Conservation (phyloP, 2,113 vertebrate species). For the Trichechus manatus region DNA sequence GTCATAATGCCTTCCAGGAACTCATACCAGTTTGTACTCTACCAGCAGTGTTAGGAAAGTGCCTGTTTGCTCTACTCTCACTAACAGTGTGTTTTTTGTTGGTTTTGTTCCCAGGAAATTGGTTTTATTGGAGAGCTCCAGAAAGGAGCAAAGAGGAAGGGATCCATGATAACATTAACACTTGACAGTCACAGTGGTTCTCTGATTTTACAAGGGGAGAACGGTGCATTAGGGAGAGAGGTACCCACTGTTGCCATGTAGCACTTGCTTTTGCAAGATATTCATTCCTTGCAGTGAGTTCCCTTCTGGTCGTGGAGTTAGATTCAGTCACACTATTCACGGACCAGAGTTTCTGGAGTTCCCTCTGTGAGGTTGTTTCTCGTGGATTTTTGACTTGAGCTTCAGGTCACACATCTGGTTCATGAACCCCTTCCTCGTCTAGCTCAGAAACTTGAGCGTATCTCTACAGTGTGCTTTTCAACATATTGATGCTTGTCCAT, state of each 20-base stretch:
- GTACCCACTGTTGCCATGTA: not conserved
- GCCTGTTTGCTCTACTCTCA: not conserved
- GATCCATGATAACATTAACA: accelerated
- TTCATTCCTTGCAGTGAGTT: not conserved
- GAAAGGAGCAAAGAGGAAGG: not conserved
- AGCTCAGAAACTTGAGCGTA: not conserved
- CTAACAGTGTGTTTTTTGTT: too few species aligned
- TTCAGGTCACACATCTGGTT: not conserved
- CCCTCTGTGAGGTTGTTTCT: not conserved
- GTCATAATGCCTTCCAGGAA: not conserved
- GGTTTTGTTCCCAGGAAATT: slow-evolving; percentile 56
- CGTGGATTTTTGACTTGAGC: accelerated
- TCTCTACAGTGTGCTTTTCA: not conserved
- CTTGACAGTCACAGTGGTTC: not conserved
- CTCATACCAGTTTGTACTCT: accelerated
- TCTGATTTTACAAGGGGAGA: not conserved
- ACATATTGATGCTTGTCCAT: not conserved
- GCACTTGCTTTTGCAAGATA: not conserved
- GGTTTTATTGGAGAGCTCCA: slow-evolving; percentile 58
- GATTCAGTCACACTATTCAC: accelerated
- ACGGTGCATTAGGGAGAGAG: not conserved
- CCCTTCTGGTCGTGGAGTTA: not conserved
- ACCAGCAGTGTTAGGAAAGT: accelerated
- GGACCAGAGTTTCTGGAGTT: not conserved
- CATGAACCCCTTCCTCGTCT: not conserved